Conservation (phyloP, 2,797 vertebrate species). For the Typhlichthys subterraneus region DNA sequence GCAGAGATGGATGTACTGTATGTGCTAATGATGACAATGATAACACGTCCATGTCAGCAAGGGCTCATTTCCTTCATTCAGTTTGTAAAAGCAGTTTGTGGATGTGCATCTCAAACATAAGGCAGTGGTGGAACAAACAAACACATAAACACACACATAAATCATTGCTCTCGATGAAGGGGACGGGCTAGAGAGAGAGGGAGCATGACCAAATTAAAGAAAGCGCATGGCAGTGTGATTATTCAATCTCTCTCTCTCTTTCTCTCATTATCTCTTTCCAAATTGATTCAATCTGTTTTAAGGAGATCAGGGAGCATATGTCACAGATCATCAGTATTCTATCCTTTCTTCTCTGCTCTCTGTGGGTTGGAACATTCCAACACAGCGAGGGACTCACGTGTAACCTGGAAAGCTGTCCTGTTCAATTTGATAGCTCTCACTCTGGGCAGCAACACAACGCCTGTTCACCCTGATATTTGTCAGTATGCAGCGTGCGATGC, state of each 20-base stretch:
- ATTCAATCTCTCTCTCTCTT: not conserved
- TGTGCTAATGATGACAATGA: slow-evolving; percentile 45
- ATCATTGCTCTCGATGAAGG: slow-evolving; percentile 26
- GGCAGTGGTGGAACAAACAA: slow-evolving; percentile 24
- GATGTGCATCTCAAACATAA: not conserved
- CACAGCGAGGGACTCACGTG: not conserved
- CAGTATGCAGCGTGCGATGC: slow-evolving; percentile 12
- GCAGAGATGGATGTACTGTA: slow-evolving; percentile 21
- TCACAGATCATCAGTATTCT: slow-evolving; percentile 10
- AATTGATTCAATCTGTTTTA: slow-evolving; percentile 7
- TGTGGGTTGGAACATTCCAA: not conserved
- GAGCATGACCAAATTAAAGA: slow-evolving; percentile 13
- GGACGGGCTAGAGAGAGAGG: not conserved
- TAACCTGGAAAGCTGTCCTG: too few species aligned
- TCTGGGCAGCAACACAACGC: not conserved
- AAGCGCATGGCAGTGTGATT: slow-evolving; percentile 18
- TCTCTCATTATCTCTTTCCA: not conserved
- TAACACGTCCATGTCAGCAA: slow-evolving; percentile 28
- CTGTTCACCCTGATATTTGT: slow-evolving; percentile 29
- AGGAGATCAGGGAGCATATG: not conserved
- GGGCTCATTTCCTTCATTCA: slow-evolving; percentile 41
- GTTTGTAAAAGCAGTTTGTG: slow-evolving; percentile 25
- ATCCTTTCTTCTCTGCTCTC: not conserved
- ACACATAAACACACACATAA: slow-evolving; percentile 4
- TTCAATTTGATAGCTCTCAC: not conserved